These are phyloP conservation scores for Margarornis squamiger DNA, from an alignment of 2,797 vertebrate species.

Conservation along the genomic window DNA sequence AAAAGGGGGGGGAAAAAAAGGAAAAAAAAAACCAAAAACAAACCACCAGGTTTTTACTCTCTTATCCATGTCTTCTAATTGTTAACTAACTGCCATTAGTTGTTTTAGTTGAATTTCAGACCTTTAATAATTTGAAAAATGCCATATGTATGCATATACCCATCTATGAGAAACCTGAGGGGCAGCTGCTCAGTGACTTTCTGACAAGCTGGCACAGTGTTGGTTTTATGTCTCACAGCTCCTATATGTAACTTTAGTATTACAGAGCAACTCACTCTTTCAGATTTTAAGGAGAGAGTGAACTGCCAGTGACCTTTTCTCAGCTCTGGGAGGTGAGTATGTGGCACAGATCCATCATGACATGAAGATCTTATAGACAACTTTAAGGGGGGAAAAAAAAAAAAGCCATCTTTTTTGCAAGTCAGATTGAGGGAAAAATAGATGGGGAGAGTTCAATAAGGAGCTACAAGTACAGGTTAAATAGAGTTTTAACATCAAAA, in stretches of 20 bases:
- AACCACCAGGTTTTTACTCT: not conserved
- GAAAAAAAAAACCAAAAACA: not conserved
- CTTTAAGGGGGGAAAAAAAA: not conserved
- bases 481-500: not conserved
- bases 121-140: not conserved
- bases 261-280: slow-evolving; percentile 6
- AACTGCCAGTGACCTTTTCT: slow-evolving; percentile 59
- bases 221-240: slow-evolving; percentile 31
- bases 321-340: slow-evolving; percentile 48
- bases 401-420: not conserved
- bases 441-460: not conserved
- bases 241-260: slow-evolving; percentile 43
- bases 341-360: slow-evolving; percentile 31
- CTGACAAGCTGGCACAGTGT: slow-evolving; percentile 41
- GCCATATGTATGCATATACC: not conserved
- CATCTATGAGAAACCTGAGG: not conserved
- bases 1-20: rapidly evolving
- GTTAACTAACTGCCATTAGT: not conserved
- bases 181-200: slow-evolving; percentile 2
- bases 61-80: not conserved
- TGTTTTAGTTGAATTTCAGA: not conserved
- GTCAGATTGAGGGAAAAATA: not conserved
- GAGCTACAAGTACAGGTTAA: not conserved
- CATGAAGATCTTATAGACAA: slow-evolving; percentile 10
- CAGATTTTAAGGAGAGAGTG: slow-evolving; percentile 43